Percentiles rank a stretch among this genome's conserved stretches.
These are phyloP conservation scores for Phylloscopus trochilus DNA, from an alignment of 2,113 vertebrate genomes.

Conservation along the genomic window DNA sequence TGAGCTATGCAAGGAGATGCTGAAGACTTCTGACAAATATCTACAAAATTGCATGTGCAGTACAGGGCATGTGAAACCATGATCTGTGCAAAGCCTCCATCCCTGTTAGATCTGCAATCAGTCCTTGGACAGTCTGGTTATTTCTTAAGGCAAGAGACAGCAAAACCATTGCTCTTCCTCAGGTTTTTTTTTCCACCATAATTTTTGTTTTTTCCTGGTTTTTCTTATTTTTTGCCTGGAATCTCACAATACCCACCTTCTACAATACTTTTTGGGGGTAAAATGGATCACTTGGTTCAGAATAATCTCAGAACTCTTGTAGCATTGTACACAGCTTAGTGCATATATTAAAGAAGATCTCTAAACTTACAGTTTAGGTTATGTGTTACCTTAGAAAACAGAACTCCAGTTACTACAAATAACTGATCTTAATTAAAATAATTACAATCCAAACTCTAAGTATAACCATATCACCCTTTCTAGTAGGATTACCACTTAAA, in stretches of 20 bases:
- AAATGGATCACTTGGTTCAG: background rate
- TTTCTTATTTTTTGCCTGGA: background rate
- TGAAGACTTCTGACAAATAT: background rate
- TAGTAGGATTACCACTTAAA: background rate
- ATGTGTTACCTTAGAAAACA: background rate
- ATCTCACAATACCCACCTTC: background rate
- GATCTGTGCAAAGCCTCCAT: background rate
- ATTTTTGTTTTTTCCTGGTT: background rate
- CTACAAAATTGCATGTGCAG: rapidly evolving
- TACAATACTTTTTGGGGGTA: rapidly evolving
- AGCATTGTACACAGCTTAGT: background rate
- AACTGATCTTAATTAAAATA: background rate
- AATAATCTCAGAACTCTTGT: background rate
- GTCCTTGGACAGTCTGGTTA: background rate
- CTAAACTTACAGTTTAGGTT: background rate
- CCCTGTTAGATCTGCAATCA: background rate
- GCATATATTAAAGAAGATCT: background rate
- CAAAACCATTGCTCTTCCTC: background rate
- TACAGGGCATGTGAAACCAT: background rate
- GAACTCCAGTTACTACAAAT: background rate
- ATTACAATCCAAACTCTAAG: background rate
- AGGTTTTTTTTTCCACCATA: background rate
- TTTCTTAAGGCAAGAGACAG: background rate
- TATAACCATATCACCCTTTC: background rate
- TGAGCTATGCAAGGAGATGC: background rate